Evolutionary conservation across 2,113 vertebrate species (phyloP).

Genomic region (Leiothrix lutea): DNA sequence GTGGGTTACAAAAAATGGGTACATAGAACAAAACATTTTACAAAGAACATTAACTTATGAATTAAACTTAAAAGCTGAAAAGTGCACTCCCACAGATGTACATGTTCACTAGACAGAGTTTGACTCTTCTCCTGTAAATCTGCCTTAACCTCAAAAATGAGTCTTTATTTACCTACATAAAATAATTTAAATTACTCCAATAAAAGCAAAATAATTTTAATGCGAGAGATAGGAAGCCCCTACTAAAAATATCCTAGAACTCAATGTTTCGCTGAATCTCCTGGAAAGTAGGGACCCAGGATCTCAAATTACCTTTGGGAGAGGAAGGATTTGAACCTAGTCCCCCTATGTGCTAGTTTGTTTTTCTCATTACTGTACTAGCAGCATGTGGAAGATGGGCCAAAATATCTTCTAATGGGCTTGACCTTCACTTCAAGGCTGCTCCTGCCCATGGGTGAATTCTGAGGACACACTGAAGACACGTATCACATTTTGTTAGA

Average conservation of each 20-base stretch:
- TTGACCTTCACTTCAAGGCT: background rate
- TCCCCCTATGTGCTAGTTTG: accelerated
- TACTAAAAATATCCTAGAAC: background rate
- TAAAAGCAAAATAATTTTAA: background rate
- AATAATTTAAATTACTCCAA: background rate
- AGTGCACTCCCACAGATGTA: too few species aligned
- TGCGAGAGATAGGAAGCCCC: background rate
- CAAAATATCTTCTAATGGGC: background rate
- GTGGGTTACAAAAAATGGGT: too few species aligned
- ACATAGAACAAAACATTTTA: too few species aligned
- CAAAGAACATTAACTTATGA: too few species aligned
- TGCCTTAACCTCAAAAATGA: background rate
- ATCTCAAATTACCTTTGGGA: background rate
- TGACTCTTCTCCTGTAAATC: background rate
- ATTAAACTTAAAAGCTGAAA: too few species aligned
- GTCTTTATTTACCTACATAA: background rate
- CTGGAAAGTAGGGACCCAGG: background rate
- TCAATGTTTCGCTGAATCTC: background rate
- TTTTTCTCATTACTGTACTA: background rate
- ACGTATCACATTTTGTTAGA: background rate
- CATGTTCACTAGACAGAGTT: background rate
- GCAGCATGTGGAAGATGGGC: background rate
- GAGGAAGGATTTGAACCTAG: background rate
- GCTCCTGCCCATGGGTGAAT: background rate
- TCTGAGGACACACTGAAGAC: background rate